Conservation (phyloP, 2,888 invertebrate genomes). For the Entomobrya proxima region DNA sequence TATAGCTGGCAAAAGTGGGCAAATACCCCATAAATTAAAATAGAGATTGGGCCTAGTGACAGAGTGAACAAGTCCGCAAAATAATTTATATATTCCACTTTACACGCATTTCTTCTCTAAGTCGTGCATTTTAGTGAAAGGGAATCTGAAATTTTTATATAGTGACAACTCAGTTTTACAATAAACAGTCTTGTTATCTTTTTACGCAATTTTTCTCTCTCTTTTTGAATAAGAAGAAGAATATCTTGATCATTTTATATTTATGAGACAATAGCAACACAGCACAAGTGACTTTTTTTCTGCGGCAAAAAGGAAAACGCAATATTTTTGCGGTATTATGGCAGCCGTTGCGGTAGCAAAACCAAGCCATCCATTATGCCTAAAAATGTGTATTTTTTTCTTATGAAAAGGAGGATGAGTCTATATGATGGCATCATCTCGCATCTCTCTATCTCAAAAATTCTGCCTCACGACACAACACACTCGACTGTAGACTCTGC, state of each 20-base stretch:
- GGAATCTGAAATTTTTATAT: neutral
- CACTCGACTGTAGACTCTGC: neutral
- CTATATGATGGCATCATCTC: neutral
- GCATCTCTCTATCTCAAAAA: neutral
- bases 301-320: neutral
- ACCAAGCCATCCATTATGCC: neutral
- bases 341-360: neutral
- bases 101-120: too few relatives aligned
- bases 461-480: neutral
- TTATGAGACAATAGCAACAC: neutral
- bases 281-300: neutral
- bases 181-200: too few relatives aligned
- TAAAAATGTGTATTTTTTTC: neutral
- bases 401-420: too few relatives aligned
- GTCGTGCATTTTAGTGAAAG: constrained; percentile 2
- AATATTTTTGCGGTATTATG: too few relatives aligned
- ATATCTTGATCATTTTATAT: neutral
- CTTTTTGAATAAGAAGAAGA: too few relatives aligned
- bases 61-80: too few relatives aligned
- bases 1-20: too few relatives aligned
- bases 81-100: too few relatives aligned
- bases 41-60: too few relatives aligned
- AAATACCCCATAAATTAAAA: too few relatives aligned
- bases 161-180: too few relatives aligned
- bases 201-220: neutral